Base-by-base conservation (phyloP, 2,888 invertebrate species). In the Auanema freiburgensis region DNA sequence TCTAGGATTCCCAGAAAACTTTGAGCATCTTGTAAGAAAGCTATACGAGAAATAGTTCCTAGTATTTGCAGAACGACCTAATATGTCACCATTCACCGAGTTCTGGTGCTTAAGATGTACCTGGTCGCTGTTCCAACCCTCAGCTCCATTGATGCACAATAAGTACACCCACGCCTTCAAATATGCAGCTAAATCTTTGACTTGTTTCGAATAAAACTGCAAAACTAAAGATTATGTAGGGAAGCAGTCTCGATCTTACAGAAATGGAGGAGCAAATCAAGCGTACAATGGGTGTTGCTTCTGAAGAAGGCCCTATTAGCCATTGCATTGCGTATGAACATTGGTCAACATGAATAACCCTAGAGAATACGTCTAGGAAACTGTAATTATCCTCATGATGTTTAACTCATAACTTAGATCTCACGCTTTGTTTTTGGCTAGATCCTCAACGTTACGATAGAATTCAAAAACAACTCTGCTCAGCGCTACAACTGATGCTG, bases 291-390 rank as follows among this genome's bases (percentile, higher is more conserved):
- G 78, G 79, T 16, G 81, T 81, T 0, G 79, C 78, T 11, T 77
- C 70, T 10, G 77, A 68, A 14, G 79, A 75, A 14, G 76, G 73
- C 10, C 79, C 81, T 33, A 67, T 69, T 3, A 81, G 46, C 64
- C 81, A 69, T 59, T 81, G 79, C 14, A 76, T 65, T 1, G 79
- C 79, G 52, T 80, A 81, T 8, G 71, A 65, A 2, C 74, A 69
- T 52, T 79, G 76, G 57, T 82, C 82, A 1, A 79, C 69, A 65
- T 80, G 79, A 25, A 83, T 53, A 11, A 83, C 66, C 0, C 73
- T 63, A 23, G 82, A 79, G 52, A 81, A 72, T 6, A 67, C 66
- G 1, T 72, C 67, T 51, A 76, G 66, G 64, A 82, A 81, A 18
- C 80, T 80, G 60, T 24, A 69, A 56, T 21, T 58, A 5, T 54